Conservation (phyloP, 2,113 vertebrate species). For the Psittacara wagleri region DNA sequence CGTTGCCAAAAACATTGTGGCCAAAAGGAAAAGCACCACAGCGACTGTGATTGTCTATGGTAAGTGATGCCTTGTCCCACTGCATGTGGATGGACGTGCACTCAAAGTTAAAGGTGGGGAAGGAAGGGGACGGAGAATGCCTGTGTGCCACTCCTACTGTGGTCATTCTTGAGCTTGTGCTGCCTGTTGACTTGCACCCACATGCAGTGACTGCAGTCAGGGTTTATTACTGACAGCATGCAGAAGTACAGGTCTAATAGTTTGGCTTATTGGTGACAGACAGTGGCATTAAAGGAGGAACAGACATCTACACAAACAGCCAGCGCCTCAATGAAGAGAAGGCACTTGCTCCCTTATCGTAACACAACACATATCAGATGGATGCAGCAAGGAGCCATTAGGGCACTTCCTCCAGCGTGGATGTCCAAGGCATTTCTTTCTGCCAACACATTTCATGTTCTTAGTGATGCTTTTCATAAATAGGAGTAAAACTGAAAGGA, state of each 20-base stretch:
- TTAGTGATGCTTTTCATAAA: neutral
- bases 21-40: constrained; percentile 90
- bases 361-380: fast-evolving
- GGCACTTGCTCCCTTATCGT: fast-evolving
- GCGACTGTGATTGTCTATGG: constrained; percentile 94
- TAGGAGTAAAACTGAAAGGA: neutral
- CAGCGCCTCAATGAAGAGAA: neutral
- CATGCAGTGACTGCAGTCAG: neutral
- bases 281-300: neutral
- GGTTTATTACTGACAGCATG: neutral
- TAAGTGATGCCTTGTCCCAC: constrained; percentile 50
- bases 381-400: neutral
- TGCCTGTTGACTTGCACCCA: neutral
- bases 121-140: neutral
- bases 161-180: neutral
- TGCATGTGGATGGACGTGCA: fast-evolving
- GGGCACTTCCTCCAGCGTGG: neutral
- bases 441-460: fast-evolving
- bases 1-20: constrained; percentile 95
- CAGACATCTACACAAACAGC: neutral
- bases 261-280: neutral
- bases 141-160: fast-evolving
- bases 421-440: neutral
- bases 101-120: neutral
- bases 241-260: neutral